phyloP scores from a whole-genome alignment of 2,888 invertebrate species.

The Neria commutata region DNA sequence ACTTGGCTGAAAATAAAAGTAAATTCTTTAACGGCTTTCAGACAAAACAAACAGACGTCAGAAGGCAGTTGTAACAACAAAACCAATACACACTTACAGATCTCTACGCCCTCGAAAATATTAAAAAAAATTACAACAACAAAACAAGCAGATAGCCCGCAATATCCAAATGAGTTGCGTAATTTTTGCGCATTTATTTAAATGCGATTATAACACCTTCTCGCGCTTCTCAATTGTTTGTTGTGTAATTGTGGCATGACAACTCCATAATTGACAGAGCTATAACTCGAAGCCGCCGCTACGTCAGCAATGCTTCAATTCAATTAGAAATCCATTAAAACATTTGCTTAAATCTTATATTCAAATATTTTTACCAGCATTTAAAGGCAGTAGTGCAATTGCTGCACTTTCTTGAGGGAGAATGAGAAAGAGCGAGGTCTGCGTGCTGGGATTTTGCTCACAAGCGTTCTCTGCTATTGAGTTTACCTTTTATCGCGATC shows the following conservation, averaged over 20 bases:
- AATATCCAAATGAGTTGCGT: conserved; percentile 28
- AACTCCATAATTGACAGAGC: conserved; percentile 42
- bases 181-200: conserved; percentile 21
- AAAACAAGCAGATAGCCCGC: not conserved
- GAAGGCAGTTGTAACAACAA: not conserved
- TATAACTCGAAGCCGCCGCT: conserved; percentile 5
- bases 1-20: too few species aligned
- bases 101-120: not conserved
- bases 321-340: conserved; percentile 49
- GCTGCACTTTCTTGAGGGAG: not conserved
- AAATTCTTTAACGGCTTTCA: too few species aligned
- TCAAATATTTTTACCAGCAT: too few species aligned
- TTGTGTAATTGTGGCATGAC: conserved; percentile 46
- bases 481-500: conserved; percentile 14
- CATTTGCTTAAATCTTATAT: too few species aligned
- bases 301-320: conserved; percentile 43
- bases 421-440: not conserved
- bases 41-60: too few species aligned
- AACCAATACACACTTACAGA: not conserved
- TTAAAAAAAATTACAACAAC: not conserved
- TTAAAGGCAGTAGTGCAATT: too few species aligned
- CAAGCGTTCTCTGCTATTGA: too few species aligned
- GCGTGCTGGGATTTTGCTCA: too few species aligned
- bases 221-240: conserved; percentile 29
- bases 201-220: conserved; percentile 27